Percentiles rank a stretch among this genome's conserved stretches.
Evolutionary conservation across 2,888 invertebrate genomes (phyloP).

Genomic region (Temnothorax ravouxi): DNA sequence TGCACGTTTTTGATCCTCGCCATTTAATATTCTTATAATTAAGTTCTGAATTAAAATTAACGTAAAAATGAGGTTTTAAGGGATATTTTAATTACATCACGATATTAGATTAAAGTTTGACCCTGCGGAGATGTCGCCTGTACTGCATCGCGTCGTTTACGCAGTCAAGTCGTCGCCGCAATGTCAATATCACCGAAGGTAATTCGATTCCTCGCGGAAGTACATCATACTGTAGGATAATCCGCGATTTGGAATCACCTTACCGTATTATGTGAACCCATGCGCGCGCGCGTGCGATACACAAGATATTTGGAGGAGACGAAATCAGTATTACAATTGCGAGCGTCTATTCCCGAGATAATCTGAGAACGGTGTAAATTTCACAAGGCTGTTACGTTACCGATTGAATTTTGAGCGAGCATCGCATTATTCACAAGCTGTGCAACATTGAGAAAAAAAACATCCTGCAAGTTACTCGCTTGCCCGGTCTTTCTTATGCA

Average conservation of each 20-base stretch:
- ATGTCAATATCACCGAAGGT: slow-evolving; percentile 32
- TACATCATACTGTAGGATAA: slow-evolving; percentile 48
- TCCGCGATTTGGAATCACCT: slow-evolving; percentile 59
- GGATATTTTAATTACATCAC: background rate
- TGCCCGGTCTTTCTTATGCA: background rate
- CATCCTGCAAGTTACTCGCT: background rate
- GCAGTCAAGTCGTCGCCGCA: slow-evolving; percentile 43
- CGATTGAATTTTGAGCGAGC: slow-evolving; percentile 33
- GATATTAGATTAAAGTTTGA: background rate
- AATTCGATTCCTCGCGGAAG: slow-evolving; percentile 59
- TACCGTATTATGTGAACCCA: slow-evolving; percentile 37
- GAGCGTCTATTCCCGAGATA: slow-evolving; percentile 28
- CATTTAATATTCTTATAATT: background rate
- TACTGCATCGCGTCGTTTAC: slow-evolving; percentile 32
- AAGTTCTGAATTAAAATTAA: background rate
- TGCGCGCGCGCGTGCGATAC: slow-evolving; percentile 18
- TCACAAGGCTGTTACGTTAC: slow-evolving; percentile 37
- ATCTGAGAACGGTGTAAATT: slow-evolving; percentile 29
- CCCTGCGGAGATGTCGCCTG: background rate
- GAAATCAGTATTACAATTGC: slow-evolving; percentile 52
- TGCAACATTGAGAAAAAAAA: slow-evolving; percentile 20
- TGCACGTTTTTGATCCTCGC: background rate
- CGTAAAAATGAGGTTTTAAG: background rate
- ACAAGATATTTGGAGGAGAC: slow-evolving; percentile 19
- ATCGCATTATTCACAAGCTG: slow-evolving; percentile 22